phyloP scores from a whole-genome alignment of 2,797 vertebrate species.

The Oryzias sinensis region DNA sequence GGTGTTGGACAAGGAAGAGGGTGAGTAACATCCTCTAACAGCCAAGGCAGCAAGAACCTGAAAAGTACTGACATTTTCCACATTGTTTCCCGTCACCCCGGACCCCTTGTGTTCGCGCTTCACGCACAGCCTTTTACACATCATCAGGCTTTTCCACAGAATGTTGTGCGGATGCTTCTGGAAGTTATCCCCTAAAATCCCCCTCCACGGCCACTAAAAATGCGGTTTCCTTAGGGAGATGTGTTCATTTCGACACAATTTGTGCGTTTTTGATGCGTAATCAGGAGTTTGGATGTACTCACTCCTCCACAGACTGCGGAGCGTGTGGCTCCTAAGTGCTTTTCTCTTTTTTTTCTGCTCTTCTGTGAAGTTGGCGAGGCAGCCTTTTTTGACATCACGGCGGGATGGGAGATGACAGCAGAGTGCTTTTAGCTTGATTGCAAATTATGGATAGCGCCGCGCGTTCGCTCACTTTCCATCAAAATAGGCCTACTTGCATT shows the following conservation, averaged over 20 bases:
- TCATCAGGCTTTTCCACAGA: no score
- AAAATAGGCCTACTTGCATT: conserved; percentile 76
- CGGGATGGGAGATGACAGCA: conserved; percentile 76
- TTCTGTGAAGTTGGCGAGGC: conserved; percentile 74
- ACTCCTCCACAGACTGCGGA: conserved; percentile 48
- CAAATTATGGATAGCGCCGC: conserved; percentile 77
- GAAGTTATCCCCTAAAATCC: no score
- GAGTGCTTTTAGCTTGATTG: conserved; percentile 81
- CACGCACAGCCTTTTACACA: conserved; percentile 29
- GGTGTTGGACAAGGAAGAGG: conserved; percentile 99
- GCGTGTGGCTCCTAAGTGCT: conserved; percentile 68
- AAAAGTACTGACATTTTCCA: conserved; percentile 50
- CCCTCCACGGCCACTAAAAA: no score
- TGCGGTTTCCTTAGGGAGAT: conserved; percentile 34
- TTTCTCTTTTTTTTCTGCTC: conserved; percentile 41
- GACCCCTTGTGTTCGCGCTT: conserved; percentile 16
- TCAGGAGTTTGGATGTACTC: conserved; percentile 40
- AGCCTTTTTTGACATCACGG: conserved; percentile 74
- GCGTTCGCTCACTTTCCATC: conserved; percentile 66
- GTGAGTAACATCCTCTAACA: conserved; percentile 82
- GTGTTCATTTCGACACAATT: conserved; percentile 25
- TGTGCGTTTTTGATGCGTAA: conserved; percentile 17
- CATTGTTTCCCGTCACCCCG: not conserved
- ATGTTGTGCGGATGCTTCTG: no score
- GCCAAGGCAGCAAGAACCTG: conserved; percentile 32